Percentiles rank a stretch among this genome's conserved stretches.
These are phyloP conservation scores for Chaetorhynchus papuensis DNA, from an alignment of 2,113 vertebrate genomes.

Conservation along the genomic window DNA sequence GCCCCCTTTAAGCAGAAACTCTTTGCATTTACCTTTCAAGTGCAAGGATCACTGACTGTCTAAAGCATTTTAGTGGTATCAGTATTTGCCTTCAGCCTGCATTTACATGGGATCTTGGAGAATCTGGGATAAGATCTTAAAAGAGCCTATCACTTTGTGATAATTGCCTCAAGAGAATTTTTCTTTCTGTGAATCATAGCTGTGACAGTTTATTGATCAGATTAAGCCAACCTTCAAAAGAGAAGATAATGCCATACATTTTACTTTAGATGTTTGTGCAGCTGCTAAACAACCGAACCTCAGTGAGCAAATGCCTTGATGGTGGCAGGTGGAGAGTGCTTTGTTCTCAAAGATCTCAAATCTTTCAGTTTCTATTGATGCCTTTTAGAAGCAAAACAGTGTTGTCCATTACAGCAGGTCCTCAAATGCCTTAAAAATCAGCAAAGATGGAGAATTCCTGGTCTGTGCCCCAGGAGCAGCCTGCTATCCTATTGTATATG, in stretches of 20 bases:
- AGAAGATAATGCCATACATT: background rate
- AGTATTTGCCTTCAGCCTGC: background rate
- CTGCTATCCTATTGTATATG: background rate
- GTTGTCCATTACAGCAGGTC: background rate
- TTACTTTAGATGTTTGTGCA: background rate
- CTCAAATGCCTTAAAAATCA: background rate
- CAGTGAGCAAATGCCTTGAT: background rate
- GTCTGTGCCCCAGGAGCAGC: background rate
- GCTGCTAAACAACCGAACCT: background rate
- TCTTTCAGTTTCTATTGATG: background rate
- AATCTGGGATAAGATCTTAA: background rate
- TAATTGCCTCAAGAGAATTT: background rate
- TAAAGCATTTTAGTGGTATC: background rate
- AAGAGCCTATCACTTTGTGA: background rate
- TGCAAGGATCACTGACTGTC: background rate
- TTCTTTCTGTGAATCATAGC: background rate
- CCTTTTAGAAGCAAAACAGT: background rate
- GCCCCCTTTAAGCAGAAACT: background rate
- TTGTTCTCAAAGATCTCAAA: background rate
- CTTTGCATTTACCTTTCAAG: background rate
- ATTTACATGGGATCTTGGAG: background rate
- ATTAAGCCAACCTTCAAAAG: background rate
- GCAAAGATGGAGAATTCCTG: background rate
- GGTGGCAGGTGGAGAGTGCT: background rate
- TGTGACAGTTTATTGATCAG: constrained; percentile 38